Percentiles rank a stretch among this genome's conserved stretches.
These are phyloP conservation scores for Pammene aurita DNA, from an alignment of 2,888 invertebrate genomes.

Conservation along the genomic window DNA sequence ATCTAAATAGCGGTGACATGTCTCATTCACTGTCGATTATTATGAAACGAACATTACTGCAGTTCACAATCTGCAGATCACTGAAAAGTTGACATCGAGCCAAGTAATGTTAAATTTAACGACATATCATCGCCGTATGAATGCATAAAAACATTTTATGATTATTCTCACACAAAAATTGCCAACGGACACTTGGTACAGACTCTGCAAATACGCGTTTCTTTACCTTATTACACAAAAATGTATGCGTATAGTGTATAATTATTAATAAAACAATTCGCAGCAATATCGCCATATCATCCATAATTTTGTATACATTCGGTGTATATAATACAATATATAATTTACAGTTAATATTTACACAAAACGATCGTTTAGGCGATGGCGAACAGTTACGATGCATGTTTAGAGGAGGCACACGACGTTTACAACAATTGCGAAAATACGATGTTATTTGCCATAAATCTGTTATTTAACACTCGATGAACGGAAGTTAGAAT, in stretches of 20 bases:
- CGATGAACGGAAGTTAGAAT: slow-evolving; percentile 1
- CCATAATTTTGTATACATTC: slow-evolving; percentile 3
- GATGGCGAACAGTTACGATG: slow-evolving; percentile 14
- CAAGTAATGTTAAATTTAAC: neutral
- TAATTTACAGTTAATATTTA: slow-evolving; percentile 6
- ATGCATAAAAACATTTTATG: neutral
- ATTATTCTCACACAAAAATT: neutral
- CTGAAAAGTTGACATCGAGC: neutral
- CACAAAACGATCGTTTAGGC: neutral
- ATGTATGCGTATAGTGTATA: neutral
- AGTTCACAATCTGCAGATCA: slow-evolving; percentile 4
- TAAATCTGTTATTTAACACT: neutral
- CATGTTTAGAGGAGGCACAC: slow-evolving; percentile 4
- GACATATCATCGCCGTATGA: neutral
- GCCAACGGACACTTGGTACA: neutral
- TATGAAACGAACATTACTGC: neutral
- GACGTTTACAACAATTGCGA: slow-evolving; percentile 10
- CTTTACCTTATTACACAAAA: neutral
- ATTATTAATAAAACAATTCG: slow-evolving; percentile 1
- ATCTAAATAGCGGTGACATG: neutral
- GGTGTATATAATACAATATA: neutral
- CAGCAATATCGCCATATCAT: neutral
- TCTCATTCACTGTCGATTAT: neutral
- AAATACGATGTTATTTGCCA: slow-evolving; percentile 10
- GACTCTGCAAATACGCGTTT: neutral